Evolutionary conservation across 2,888 invertebrate species (phyloP).

Genomic region (Hemithea aestivaria): DNA sequence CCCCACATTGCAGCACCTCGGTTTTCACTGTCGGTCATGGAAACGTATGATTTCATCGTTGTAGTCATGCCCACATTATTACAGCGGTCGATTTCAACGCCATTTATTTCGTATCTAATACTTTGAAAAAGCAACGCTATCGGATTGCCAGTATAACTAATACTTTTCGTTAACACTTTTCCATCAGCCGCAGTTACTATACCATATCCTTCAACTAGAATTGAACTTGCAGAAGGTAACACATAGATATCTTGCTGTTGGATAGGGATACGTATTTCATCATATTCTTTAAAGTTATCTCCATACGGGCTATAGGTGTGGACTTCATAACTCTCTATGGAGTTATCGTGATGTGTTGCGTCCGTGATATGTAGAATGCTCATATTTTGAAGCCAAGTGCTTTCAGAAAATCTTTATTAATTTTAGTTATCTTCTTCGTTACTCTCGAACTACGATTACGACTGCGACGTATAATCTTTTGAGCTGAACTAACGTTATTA

Average conservation of each 20-base stretch:
- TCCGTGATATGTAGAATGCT: conserved; percentile 24
- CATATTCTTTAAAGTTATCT: conserved; percentile 17
- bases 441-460: neutral
- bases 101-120: too few relatives aligned
- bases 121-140: conserved; percentile 11
- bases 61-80: conserved; percentile 11
- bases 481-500: conserved; percentile 17
- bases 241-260: conserved; percentile 25
- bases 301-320: conserved; percentile 12
- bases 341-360: conserved; percentile 26
- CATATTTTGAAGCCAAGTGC: neutral
- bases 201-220: conserved; percentile 3
- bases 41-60: conserved; percentile 38
- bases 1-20: conserved; percentile 28
- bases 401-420: neutral
- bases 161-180: neutral
- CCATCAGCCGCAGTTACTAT: neutral
- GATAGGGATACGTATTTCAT: conserved; percentile 25
- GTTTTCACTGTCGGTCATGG: conserved; percentile 32
- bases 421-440: neutral
- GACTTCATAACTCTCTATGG: conserved; percentile 37
- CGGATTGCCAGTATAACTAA: conserved; percentile 4
- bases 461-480: conserved; percentile 13
- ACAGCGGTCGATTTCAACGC: conserved; percentile 5
- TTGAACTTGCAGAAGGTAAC: conserved; percentile 19